These are phyloP conservation scores for Thinocorus orbignyianus DNA, from an alignment of 2,113 vertebrate genomes.

Conservation along the genomic window DNA sequence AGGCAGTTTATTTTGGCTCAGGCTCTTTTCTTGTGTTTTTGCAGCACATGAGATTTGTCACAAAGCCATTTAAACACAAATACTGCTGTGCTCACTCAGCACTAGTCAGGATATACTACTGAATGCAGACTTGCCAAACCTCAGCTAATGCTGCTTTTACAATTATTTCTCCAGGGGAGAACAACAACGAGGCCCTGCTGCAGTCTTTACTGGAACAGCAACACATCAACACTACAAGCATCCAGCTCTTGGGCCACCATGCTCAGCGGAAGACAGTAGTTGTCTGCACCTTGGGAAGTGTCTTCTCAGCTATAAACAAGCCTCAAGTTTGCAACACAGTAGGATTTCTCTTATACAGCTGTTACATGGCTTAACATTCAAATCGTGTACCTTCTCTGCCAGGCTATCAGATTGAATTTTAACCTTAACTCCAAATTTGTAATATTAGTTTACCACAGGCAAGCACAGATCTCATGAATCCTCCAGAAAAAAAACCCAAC, in stretches of 20 bases:
- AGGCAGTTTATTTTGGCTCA: not conserved
- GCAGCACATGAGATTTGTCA: not conserved
- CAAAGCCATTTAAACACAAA: not conserved
- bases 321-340: not conserved
- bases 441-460: not conserved
- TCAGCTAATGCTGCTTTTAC: not conserved
- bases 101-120: not conserved
- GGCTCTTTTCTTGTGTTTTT: not conserved
- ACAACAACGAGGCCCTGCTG: not conserved
- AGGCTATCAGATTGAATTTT: not conserved
- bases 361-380: not conserved
- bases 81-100: not conserved
- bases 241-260: not conserved
- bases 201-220: not conserved
- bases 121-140: not conserved
- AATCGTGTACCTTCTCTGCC: not conserved
- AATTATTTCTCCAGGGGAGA: not conserved
- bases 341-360: not conserved
- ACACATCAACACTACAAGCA: not conserved
- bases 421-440: not conserved
- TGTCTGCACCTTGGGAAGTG: not conserved
- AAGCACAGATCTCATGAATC: not conserved
- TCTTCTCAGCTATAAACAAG: not conserved
- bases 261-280: not conserved
- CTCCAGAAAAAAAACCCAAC: not conserved